A percentile compares a stretch with the other conserved stretches of the same genome.
These are phyloP conservation scores for Corydoras sp. DNA, from an alignment of 2,113 vertebrate species.

Conservation along the genomic window DNA sequence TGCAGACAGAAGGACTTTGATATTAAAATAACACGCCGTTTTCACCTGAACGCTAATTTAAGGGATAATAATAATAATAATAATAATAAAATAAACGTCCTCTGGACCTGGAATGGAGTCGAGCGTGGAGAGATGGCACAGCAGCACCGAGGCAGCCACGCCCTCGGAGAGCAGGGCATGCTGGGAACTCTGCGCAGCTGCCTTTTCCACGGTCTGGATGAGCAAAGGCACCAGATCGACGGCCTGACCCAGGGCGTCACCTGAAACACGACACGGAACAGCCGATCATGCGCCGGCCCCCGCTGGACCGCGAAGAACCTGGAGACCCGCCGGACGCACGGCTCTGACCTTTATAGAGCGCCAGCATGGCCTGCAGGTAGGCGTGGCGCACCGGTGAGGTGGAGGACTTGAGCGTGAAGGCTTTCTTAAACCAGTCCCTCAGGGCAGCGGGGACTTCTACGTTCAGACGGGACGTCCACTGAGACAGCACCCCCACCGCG, in stretches of 20 bases:
- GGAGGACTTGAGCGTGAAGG: slow-evolving; percentile 87
- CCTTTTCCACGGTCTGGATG: slow-evolving; percentile 86
- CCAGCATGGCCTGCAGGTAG: slow-evolving; percentile 88
- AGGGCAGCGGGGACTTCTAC: slow-evolving; percentile 79
- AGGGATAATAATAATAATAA: not conserved
- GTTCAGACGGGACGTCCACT: slow-evolving; percentile 83
- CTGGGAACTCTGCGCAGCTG: slow-evolving; percentile 84
- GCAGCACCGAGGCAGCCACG: slow-evolving; percentile 80
- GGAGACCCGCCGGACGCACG: not conserved
- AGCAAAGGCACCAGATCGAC: slow-evolving; percentile 77
- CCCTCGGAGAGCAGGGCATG: slow-evolving; percentile 79
- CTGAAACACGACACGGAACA: slow-evolving; percentile 51
- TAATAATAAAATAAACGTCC: not conserved
- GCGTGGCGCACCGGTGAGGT: slow-evolving; percentile 87
- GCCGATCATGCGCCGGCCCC: no score
- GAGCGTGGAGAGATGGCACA: slow-evolving; percentile 78
- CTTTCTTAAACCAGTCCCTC: slow-evolving; percentile 90
- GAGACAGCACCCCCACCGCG: slow-evolving; percentile 81
- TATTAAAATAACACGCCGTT: not conserved
- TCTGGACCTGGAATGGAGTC: slow-evolving; percentile 80
- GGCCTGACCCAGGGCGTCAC: slow-evolving; percentile 81
- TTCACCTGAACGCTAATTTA: no score
- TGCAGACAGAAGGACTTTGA: slow-evolving; percentile 51
- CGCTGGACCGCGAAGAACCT: not conserved
- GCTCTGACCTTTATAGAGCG: slow-evolving; percentile 85